Percentiles rank a stretch among this genome's conserved stretches.
These are phyloP conservation scores for Gymnothorax javanicus DNA, from an alignment of 2,797 vertebrate species.

Conservation along the genomic window DNA sequence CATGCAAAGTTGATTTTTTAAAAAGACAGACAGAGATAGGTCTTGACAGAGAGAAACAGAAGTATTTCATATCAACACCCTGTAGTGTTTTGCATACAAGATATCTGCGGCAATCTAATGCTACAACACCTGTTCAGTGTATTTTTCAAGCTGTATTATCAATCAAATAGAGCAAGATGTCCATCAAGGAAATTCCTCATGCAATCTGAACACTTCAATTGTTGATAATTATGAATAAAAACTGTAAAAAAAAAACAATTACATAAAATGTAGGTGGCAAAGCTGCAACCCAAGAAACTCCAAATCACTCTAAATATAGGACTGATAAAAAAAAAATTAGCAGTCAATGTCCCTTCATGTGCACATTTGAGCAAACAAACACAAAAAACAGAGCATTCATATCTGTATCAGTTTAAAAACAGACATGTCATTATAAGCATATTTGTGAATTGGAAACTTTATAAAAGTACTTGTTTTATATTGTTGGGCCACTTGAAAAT, in stretches of 20 bases:
- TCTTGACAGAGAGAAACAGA: neutral
- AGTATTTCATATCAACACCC: neutral
- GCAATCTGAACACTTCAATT: neutral
- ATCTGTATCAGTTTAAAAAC: neutral
- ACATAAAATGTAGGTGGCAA: neutral
- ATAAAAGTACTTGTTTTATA: neutral
- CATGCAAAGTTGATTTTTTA: slow-evolving; percentile 8
- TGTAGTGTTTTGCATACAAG: neutral
- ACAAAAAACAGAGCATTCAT: neutral
- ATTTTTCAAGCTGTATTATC: neutral
- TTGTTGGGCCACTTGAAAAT: neutral
- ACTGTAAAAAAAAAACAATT: neutral
- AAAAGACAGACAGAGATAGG: neutral
- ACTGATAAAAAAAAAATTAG: neutral
- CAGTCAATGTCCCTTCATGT: neutral
- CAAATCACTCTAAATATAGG: neutral
- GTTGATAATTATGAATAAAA: neutral
- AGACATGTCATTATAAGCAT: neutral
- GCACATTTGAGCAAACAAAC: neutral
- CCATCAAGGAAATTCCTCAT: neutral
- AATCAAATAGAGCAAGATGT: neutral
- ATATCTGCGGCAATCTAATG: neutral
- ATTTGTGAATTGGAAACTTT: neutral
- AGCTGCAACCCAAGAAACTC: neutral
- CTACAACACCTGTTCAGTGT: neutral